Percentiles rank a stretch among this genome's conserved stretches.
These are phyloP conservation scores for Idaea straminata DNA, from an alignment of 2,888 invertebrate species.

Conservation along the genomic window DNA sequence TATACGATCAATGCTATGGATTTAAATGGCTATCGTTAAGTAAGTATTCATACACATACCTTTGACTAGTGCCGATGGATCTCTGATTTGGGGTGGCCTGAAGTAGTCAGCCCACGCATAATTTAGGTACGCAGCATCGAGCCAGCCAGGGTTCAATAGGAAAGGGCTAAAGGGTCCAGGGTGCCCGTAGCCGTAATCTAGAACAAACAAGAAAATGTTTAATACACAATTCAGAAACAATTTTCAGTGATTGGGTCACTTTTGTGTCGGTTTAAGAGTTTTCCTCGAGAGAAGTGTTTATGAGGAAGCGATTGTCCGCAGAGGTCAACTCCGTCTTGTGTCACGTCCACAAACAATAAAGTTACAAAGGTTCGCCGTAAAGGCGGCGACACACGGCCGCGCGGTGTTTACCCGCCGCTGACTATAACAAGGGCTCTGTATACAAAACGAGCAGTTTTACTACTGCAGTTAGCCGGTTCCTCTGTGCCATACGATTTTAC, in stretches of 20 bases:
- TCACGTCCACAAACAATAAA: conserved; percentile 63
- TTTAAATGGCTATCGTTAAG: conserved; percentile 1
- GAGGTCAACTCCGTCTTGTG: conserved; percentile 50
- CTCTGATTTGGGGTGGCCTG: conserved; percentile 73
- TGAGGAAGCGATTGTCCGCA: conserved; percentile 36
- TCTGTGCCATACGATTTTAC: conserved; percentile 78
- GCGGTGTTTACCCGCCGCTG: conserved; percentile 69
- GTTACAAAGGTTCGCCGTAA: conserved; percentile 71
- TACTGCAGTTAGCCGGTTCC: conserved; percentile 74
- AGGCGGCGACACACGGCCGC: conserved; percentile 74
- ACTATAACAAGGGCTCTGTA: conserved; percentile 75
- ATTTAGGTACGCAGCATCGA: conserved; percentile 91
- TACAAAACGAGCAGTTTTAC: conserved; percentile 76
- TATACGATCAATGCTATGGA: conserved; percentile 38
- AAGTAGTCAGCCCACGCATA: conserved; percentile 89
- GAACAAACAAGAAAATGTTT: conserved; percentile 42
- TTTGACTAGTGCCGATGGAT: conserved; percentile 79
- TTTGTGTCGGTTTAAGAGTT: conserved; percentile 1
- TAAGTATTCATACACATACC: conserved; percentile 53
- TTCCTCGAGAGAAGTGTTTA: conserved; percentile 18
- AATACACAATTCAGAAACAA: conserved; percentile 10
- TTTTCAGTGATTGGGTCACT: not conserved
- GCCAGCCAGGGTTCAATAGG: conserved; percentile 90
- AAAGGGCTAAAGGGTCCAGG: conserved; percentile 89
- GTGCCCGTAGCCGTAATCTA: conserved; percentile 90